Percentiles rank a stretch among this genome's conserved stretches.
Conservation (phyloP, 2,888 invertebrate species). For the Rhagium mordax region DNA sequence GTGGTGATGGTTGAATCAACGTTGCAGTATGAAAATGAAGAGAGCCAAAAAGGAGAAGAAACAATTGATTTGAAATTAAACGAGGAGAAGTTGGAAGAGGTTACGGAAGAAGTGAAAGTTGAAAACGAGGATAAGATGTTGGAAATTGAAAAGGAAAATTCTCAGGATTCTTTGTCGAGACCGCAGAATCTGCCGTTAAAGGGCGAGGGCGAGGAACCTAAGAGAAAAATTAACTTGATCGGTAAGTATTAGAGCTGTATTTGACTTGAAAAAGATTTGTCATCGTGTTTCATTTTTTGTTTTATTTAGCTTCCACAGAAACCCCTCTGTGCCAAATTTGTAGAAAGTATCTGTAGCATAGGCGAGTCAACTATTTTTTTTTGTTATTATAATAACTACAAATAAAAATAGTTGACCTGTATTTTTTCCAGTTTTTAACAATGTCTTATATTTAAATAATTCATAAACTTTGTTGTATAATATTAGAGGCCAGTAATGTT, state of each 20-base stretch:
- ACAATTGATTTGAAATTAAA: background rate
- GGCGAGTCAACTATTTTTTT: no score
- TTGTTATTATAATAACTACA: no score
- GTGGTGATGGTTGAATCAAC: background rate
- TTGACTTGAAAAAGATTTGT: background rate
- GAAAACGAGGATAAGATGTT: background rate
- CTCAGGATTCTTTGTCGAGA: constrained; percentile 41
- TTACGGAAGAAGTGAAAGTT: constrained; percentile 12
- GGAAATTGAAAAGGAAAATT: constrained; percentile 31
- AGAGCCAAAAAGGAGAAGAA: background rate
- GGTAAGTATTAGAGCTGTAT: constrained; percentile 42
- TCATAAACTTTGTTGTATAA: no score
- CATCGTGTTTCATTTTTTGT: no score
- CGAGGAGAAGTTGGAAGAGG: background rate
- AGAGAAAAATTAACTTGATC: constrained; percentile 60
- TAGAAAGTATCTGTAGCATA: no score
- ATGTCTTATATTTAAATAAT: no score
- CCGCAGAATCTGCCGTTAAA: constrained; percentile 52
- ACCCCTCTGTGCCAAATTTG: no score
- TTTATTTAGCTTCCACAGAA: no score
- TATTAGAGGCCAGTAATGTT: no score
- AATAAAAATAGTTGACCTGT: no score
- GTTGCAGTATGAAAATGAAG: background rate
- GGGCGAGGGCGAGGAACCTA: constrained; percentile 39
- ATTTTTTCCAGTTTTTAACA: no score